Evolutionary conservation across 2,888 invertebrate genomes (phyloP).

Genomic region (Tubulanus polymorphus): DNA sequence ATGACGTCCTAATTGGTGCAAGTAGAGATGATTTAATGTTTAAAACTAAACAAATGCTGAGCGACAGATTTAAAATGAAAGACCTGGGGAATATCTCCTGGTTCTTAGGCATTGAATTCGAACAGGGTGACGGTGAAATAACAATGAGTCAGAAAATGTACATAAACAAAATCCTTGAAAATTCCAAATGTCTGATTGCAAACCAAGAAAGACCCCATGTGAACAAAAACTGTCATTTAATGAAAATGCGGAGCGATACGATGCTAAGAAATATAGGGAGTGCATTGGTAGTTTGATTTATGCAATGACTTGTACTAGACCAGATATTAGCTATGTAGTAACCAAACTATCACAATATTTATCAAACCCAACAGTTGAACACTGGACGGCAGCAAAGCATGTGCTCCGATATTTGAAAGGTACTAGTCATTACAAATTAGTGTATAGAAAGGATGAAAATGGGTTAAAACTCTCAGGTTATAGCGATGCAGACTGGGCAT

Average conservation of each 20-base stretch:
- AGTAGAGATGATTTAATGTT: not conserved
- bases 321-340: slow-evolving; percentile 7
- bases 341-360: slow-evolving; percentile 10
- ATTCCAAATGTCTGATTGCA: slow-evolving; percentile 6
- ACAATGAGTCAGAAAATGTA: slow-evolving; percentile 6
- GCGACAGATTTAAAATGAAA: slow-evolving; percentile 7
- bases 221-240: slow-evolving; percentile 5
- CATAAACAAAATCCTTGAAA: not conserved
- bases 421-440: not conserved
- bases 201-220: slow-evolving; percentile 4
- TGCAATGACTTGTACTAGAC: slow-evolving; percentile 10
- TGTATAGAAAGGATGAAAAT: slow-evolving; percentile 3
- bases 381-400: slow-evolving; percentile 6
- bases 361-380: slow-evolving; percentile 4
- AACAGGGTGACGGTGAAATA: not conserved
- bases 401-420: slow-evolving; percentile 12
- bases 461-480: not conserved
- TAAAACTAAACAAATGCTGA: not conserved
- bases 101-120: slow-evolving; percentile 10
- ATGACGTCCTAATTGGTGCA: slow-evolving; percentile 4
- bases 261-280: slow-evolving; percentile 3
- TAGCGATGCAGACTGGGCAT: not conserved
- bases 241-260: not conserved
- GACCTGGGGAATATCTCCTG: slow-evolving; percentile 7
- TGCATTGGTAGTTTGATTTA: slow-evolving; percentile 10